A percentile compares a stretch with the other conserved stretches of the same genome.
Evolutionary conservation across 2,113 vertebrate genomes (phyloP).

Genomic region (Laterallus jamaicensis): DNA sequence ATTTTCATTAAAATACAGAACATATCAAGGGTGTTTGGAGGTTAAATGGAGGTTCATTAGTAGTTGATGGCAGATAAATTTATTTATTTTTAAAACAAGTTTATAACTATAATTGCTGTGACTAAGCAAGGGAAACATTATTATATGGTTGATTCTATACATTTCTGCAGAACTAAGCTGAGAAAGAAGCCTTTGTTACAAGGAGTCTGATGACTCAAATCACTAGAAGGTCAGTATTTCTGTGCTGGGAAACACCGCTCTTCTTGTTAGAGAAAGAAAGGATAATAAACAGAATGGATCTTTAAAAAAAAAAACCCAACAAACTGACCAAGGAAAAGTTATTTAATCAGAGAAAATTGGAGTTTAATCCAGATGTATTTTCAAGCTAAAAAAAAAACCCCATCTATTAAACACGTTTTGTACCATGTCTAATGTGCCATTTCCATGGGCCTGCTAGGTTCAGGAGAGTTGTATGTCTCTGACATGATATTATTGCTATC

Average conservation of each 20-base stretch:
- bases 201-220: not conserved
- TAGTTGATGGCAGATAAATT: not conserved
- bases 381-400: not conserved
- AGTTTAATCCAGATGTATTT: not conserved
- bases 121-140: not conserved
- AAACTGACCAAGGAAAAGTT: not conserved
- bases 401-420: not conserved
- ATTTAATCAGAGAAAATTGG: not conserved
- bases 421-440: not conserved
- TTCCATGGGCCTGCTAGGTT: fast-evolving
- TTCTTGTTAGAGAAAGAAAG: not conserved
- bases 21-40: not conserved
- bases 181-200: not conserved
- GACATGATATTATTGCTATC: not conserved
- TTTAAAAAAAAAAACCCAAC: too few relatives aligned
- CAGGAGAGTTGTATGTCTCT: not conserved
- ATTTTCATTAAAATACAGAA: not conserved
- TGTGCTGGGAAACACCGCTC: not conserved
- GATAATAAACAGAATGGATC: not conserved
- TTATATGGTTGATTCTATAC: not conserved
- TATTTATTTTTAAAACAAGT: not conserved
- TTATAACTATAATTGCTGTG: not conserved
- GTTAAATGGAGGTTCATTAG: not conserved
- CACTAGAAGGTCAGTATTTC: not conserved
- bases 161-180: not conserved